Evolutionary conservation across 1,140 invertebrate genomes (phyloP), one percentile per base, ranked within the genome.

Genomic region (Heliconius nattereri): DNA sequence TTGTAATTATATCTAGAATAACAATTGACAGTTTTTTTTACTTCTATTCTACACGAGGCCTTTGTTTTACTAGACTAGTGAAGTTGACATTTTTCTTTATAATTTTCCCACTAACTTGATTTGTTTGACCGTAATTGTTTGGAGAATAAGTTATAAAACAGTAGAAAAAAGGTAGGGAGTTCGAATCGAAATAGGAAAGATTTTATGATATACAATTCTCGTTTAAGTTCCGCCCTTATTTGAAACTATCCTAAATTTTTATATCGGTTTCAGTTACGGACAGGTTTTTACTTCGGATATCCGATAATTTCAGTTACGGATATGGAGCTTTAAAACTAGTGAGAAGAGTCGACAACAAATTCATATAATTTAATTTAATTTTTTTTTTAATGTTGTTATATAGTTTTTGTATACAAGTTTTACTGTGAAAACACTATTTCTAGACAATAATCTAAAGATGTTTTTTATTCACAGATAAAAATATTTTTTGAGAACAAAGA

Each of bases 1-100:
- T 7, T 66, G 23, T 29, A 66, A 66, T 66, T 66, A 66, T 23
- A 66, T 66, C 60, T 66, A 66, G 60, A 26, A 66, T 26, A 23
- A 66, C 60, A 66, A 66, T 66, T 29, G 60, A 13, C 9, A 60
- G 54, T 66, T 26, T 66, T 66, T 57, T 66, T 66, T 19, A 66
- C 60, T 23, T 66, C 60, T 66, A 66, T 66, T 66, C 60, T 66
- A 66, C n/a, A 29, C 60, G 11, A 16, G 60, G 9, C 60, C 60
- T 66, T 66, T 66, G 60, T 66, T 66, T 26, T 66, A 66, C 60
- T 23, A 57, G 20, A 57, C 20, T n/a, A 66, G 9, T 66, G 60
- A 29, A 29, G 23, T 26, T 66, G 26, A 66, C 13, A 66, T 13
- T 16, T 66, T 66, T 66, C 29, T 66, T 66, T 29, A 23, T n/a